These are phyloP conservation scores for Neoniphon sammara DNA, from an alignment of 2,797 vertebrate genomes.

Conservation along the genomic window DNA sequence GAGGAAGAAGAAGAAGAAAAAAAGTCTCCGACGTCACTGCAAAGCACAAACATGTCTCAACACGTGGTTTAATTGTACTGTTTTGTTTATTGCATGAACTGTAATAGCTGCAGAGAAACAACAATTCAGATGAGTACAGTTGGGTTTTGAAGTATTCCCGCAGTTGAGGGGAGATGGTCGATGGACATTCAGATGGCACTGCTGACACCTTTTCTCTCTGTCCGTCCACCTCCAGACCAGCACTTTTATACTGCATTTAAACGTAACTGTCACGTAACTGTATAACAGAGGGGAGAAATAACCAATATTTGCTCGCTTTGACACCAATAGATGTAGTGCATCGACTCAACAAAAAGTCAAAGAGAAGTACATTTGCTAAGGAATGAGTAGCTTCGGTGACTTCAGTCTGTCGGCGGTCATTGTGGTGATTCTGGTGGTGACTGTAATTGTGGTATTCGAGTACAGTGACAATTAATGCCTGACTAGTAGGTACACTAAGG, in stretches of 20 bases:
- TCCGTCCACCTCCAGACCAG: conserved; percentile 55
- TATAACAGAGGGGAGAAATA: not conserved
- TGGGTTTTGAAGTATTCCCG: conserved; percentile 65
- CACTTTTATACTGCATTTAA: conserved; percentile 72
- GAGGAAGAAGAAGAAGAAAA: not conserved
- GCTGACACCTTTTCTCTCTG: conserved; percentile 40
- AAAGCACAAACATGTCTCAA: conserved; percentile 29
- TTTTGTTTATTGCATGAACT: conserved; percentile 84
- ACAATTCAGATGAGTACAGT: conserved; percentile 74
- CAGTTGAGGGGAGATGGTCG: conserved; percentile 56
- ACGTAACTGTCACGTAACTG: conserved; percentile 44
- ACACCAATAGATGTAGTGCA: conserved; percentile 24
- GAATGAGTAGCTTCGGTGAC: no score
- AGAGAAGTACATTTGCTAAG: not conserved
- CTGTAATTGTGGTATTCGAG: conserved; percentile 27
- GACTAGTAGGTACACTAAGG: conserved; percentile 6
- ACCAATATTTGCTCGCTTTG: conserved; percentile 11
- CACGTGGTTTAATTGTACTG: conserved; percentile 68
- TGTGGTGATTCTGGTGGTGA: not conserved
- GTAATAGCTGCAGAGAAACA: conserved; percentile 78
- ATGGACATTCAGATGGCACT: conserved; percentile 73
- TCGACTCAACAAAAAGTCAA: conserved; percentile 50
- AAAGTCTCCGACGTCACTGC: not conserved
- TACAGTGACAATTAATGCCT: conserved; percentile 19
- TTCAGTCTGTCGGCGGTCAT: not conserved